phyloP scores from a whole-genome alignment of 2,113 vertebrate species.

The Caracal caracal region DNA sequence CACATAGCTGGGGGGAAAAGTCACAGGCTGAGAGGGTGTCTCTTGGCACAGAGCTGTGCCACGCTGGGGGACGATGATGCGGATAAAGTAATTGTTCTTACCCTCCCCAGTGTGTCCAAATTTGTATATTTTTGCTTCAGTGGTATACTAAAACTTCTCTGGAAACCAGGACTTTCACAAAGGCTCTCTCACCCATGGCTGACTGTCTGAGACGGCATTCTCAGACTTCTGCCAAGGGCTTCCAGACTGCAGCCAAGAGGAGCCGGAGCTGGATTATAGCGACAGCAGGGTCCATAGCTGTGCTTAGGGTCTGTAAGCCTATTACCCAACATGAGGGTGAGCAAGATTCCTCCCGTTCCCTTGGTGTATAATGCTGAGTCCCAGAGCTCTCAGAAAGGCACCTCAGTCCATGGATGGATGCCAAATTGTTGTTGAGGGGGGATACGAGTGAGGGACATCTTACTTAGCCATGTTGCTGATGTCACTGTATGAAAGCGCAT shows the following conservation, averaged over 20 bases:
- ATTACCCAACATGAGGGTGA: not conserved
- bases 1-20: rapidly evolving
- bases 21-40: not conserved
- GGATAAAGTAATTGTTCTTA: not conserved
- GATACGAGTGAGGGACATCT: not conserved
- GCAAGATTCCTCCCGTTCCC: not conserved
- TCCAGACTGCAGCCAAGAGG: not conserved
- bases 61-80: not conserved
- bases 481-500: not conserved
- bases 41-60: not conserved
- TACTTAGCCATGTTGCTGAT: not conserved
- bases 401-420: not conserved
- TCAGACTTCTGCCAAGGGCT: too few relatives aligned
- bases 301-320: not conserved
- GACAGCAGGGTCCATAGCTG: not conserved
- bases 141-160: not conserved
- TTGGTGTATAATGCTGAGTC: not conserved
- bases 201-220: not conserved
- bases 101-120: not conserved
- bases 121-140: not conserved
- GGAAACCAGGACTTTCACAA: not conserved
- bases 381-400: not conserved
- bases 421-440: not conserved
- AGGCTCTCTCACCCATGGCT: not conserved
- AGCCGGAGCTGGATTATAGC: not conserved